Conservation (phyloP, 2,113 vertebrate species). For the Odobenus rosmarus region DNA sequence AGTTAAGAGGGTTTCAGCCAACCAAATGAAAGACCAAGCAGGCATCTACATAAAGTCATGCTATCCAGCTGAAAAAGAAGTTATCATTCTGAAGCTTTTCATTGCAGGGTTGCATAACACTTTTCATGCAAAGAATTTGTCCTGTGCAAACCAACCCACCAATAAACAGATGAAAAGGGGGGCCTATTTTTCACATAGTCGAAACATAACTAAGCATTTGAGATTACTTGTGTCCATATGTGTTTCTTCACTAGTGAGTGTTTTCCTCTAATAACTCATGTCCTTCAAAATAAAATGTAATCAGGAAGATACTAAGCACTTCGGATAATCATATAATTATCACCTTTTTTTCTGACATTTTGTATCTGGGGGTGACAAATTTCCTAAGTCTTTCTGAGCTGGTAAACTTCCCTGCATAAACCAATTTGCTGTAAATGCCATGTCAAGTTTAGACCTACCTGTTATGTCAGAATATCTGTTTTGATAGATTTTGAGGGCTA, state of each 20-base stretch:
- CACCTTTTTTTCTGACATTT: not conserved
- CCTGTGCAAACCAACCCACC: not conserved
- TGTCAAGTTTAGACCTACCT: not conserved
- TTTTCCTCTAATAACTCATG: not conserved
- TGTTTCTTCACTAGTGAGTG: not conserved
- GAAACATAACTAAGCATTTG: not conserved
- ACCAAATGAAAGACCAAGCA: not conserved
- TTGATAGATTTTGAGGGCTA: constrained; percentile 19
- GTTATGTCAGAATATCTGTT: not conserved
- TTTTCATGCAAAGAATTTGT: not conserved
- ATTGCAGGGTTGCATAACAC: not conserved
- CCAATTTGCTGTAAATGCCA: not conserved
- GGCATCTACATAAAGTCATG: not conserved
- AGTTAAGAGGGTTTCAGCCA: not conserved
- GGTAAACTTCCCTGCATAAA: not conserved
- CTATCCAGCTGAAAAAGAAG: not conserved
- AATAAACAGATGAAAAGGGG: not conserved
- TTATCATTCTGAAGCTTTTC: not conserved
- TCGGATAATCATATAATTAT: not conserved
- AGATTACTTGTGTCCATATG: not conserved
- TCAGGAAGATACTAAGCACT: not conserved
- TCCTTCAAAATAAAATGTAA: not conserved
- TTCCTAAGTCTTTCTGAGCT: not conserved
- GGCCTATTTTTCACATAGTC: not conserved
- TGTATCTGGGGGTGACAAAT: not conserved